A percentile compares a stretch with the other conserved stretches of the same genome.
Evolutionary conservation across 30 jellyfish, hydroid and myxozoan species (phyloP).

Genomic region (Mastigias papua): DNA sequence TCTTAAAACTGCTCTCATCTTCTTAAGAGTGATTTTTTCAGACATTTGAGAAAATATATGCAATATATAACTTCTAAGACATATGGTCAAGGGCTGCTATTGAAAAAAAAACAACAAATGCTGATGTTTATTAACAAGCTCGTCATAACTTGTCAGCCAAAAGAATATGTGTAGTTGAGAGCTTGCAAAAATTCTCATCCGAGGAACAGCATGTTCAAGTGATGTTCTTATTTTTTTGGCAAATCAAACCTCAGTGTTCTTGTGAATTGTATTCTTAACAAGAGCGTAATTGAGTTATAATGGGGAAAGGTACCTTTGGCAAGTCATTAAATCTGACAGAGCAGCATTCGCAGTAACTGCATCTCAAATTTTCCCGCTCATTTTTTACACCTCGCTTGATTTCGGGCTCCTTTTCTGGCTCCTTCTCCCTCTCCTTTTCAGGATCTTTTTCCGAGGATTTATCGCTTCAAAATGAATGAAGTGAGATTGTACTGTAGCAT

Average conservation of each 20-base stretch:
- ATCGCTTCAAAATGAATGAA: constrained; percentile 10
- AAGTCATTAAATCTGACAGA: constrained; percentile 40
- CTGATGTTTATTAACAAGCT: background rate
- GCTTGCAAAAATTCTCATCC: background rate
- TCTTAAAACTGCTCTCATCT: background rate
- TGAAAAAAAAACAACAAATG: too few relatives aligned
- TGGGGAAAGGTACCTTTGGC: constrained; percentile 25
- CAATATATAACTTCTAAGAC: too few relatives aligned
- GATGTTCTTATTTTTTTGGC: too few relatives aligned
- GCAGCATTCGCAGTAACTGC: constrained; percentile 77
- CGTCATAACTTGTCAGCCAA: background rate
- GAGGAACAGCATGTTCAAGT: too few relatives aligned
- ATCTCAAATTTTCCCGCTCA: constrained; percentile 7
- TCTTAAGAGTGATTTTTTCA: background rate
- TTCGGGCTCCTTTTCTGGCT: constrained; percentile 27
- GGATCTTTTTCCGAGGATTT: constrained; percentile 30
- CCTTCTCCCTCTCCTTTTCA: constrained; percentile 45
- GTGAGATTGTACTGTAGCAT: background rate
- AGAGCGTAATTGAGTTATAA: too few relatives aligned
- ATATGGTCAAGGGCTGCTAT: too few relatives aligned
- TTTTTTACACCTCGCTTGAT: background rate
- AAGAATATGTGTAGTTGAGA: too few relatives aligned
- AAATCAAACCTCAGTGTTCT: too few relatives aligned
- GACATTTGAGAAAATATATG: too few relatives aligned
- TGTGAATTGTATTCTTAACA: too few relatives aligned